Base-by-base conservation (phyloP, 2,888 invertebrate species). In the Hermaeophaga mercurialis region DNA sequence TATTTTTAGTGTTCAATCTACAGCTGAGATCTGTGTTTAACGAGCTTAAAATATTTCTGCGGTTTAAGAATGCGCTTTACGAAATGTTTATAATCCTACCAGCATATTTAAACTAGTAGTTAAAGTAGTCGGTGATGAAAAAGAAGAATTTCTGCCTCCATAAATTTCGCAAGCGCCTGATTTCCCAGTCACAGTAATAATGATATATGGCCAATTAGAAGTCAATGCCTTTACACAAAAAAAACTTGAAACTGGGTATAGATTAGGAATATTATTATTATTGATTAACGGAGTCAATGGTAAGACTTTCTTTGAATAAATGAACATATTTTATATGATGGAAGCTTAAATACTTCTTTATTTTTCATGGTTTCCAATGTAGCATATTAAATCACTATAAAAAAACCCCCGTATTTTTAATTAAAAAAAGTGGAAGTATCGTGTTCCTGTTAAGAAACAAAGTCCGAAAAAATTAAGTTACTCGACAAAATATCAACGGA, bases 141-240 rank as follows among this genome's bases (percentile, higher is more conserved):
- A 57, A 59, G 50, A 55, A 55, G 57, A 57, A 62, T 59, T 55
- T 52, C 52, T 19, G 49, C 58, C 56, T 11, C 39, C 15, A 41
- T 56, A 52, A 56, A 56, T 56, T 56, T 56, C 46, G 38, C 46
- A 41, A 52, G 41, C 49, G 64, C 63, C 64, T 65, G 65, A 63
- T 65, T 64, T 66, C 63, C 58, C 61, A 58, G 60, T 59, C 61
- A 56, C 43, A 46, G 59, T 67, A 67, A 67, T 67, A 63, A 61
- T 64, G 67, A 67, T 66, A 66, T 66, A 67, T 64, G 56, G 60
- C 64, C 67, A 67, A 67, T 67, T 67, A 67, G 64, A 36, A 61
- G 50, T 52, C 50, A 46, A 31, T 39, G 36, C 8, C 14, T 36
- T 24, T 24, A 12, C 14, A 47, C 36, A 5, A 36, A 47, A 47